Evolutionary conservation across 2,113 vertebrate species (phyloP).

Genomic region (Phrynosoma blainvillii): DNA sequence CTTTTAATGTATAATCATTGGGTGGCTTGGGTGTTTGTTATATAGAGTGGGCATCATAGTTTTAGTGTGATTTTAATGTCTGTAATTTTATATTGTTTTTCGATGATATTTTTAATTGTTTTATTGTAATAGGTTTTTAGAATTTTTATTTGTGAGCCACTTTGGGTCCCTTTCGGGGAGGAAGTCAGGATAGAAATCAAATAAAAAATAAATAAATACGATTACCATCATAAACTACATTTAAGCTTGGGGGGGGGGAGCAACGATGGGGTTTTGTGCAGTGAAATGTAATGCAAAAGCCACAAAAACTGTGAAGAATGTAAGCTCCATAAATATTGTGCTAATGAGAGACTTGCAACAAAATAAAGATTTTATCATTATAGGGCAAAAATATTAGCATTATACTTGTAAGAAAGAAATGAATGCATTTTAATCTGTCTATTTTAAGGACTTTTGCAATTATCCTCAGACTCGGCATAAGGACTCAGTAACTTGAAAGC

Average conservation of each 20-base stretch:
- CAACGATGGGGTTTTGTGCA: not conserved
- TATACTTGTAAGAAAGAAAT: not conserved
- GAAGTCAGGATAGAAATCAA: too few relatives aligned
- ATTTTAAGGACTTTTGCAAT: not conserved
- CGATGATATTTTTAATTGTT: too few relatives aligned
- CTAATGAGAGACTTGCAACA: not conserved
- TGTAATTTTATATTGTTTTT: too few relatives aligned
- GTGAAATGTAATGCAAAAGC: not conserved
- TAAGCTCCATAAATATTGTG: not conserved
- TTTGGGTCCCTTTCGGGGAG: too few relatives aligned
- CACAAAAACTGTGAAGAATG: not conserved
- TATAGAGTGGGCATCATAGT: too few relatives aligned
- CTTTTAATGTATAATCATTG: too few relatives aligned
- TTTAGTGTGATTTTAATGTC: too few relatives aligned
- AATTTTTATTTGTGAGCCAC: too few relatives aligned
- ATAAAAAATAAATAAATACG: not conserved
- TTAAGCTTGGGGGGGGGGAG: not conserved
- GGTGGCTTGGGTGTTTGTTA: too few relatives aligned
- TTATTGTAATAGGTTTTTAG: too few relatives aligned
- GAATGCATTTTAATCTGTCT: not conserved
- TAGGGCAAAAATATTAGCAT: not conserved
- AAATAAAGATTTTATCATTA: too few relatives aligned
- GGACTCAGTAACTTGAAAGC: not conserved
- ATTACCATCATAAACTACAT: slow-evolving; percentile 2
- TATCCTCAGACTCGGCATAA: not conserved